Percentiles rank a stretch among this genome's conserved stretches.
Conservation (phyloP, 2,113 vertebrate genomes). For the Pantherophis guttatus region DNA sequence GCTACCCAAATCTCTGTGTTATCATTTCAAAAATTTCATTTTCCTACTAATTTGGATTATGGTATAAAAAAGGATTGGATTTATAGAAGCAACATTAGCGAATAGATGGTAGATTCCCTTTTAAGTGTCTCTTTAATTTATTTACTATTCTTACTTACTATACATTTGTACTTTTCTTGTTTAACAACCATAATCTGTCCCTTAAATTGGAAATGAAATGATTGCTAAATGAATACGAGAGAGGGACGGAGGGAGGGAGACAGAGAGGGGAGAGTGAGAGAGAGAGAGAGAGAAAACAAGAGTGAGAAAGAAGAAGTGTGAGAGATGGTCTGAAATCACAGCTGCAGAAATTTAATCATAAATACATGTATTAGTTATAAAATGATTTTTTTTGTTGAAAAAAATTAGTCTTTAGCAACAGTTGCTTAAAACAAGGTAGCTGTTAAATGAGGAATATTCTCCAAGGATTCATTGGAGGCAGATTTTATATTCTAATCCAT, state of each 20-base stretch:
- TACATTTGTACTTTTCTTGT: neutral
- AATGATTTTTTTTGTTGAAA: neutral
- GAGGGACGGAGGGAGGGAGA: too few relatives aligned
- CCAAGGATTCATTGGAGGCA: neutral
- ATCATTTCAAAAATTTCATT: neutral
- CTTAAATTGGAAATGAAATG: neutral
- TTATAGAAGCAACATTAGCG: neutral
- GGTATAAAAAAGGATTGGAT: neutral
- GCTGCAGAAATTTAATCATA: neutral
- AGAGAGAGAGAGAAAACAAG: too few relatives aligned
- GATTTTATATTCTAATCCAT: neutral
- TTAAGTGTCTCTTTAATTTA: neutral
- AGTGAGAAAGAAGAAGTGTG: neutral
- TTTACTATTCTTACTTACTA: neutral
- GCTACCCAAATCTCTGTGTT: neutral
- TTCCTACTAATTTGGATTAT: neutral
- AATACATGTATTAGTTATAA: neutral
- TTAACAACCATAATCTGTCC: neutral
- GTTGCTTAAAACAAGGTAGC: neutral
- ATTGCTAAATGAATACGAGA: neutral
- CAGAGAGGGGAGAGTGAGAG: too few relatives aligned
- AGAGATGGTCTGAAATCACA: neutral
- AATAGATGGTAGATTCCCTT: neutral
- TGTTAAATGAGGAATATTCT: neutral
- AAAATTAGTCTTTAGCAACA: neutral